Evolutionary conservation across 2,888 invertebrate genomes (phyloP), one percentile per base, ranked within the genome.

Genomic region (Maniola hyperantus): DNA sequence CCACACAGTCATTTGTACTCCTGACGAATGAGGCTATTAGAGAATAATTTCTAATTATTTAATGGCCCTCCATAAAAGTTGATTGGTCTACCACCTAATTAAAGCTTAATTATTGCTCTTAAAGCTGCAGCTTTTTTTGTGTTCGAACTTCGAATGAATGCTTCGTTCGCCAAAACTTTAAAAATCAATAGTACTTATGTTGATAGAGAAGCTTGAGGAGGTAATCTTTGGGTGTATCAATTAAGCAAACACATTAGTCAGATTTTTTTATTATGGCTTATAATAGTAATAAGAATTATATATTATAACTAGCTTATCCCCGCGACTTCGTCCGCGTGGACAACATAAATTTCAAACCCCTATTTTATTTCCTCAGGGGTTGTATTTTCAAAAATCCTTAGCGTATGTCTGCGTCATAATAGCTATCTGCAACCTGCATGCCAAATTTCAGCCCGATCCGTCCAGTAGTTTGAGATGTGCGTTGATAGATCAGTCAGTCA

Each of bases 11-110:
- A 69, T 66, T 71, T 68, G 57, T 62, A 55, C 59, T 65, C 39
- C 39, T 51, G 36, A 61, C 55, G 50, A 44, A 64, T 57, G 39
- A 50, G 50, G 65, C 65, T 57, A 61, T 68, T 57, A 67, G 53
- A 64, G 42, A 54, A 50, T 65, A 50, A 65, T 63, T 59, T 65
- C 58, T 66, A 68, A 68, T 68, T 66, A 66, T 42, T 54, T 66
- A 63, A 63, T 66, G 39, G 62, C 39, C 58, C 34, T 26, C 36
- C 48, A 53, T 59, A 58, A 63, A 57, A 34, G 46, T 48, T 60
- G 46, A 60, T 60, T 60, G 60, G 50, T 34, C 36, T 34, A 60
- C 48, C 50, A 48, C 60, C 48, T 60, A 18, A 60, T 60, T 48
- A 60, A 36, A 36, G 11, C 34, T 33, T 50, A 63, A 63, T 63